phyloP scores from a whole-genome alignment of 2,797 vertebrate genomes.

The Diplodus puntazzo region DNA sequence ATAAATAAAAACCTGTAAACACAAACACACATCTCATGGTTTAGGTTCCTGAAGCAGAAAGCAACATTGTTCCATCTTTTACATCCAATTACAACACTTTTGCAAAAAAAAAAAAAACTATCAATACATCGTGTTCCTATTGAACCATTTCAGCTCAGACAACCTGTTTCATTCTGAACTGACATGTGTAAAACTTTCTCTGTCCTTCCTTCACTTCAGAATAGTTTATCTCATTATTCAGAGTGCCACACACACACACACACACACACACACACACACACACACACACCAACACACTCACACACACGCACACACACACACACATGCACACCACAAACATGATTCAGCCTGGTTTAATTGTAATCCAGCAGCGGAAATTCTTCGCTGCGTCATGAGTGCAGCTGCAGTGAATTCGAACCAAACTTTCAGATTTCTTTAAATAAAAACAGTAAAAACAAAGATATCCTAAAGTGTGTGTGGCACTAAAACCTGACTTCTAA shows the following conservation, averaged over 20 bases:
- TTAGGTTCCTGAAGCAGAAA: conserved; percentile 16
- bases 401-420: conserved; percentile 18
- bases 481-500: conserved; percentile 24
- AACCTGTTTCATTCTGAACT: background rate
- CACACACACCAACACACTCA: background rate
- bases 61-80: conserved; percentile 11
- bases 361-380: conserved; percentile 26
- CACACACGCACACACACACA: background rate
- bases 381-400: conserved; percentile 8
- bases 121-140: background rate
- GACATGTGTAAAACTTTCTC: background rate
- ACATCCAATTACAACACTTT: conserved; percentile 3
- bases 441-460: conserved; percentile 18
- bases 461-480: background rate
- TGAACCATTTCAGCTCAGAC: conserved; percentile 4
- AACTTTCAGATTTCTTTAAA: conserved; percentile 7
- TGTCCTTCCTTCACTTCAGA: conserved; percentile 6
- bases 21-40: conserved; percentile 16
- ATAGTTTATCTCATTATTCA: conserved; percentile 13
- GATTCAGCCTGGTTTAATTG: conserved; percentile 2
- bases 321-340: background rate
- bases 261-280: background rate
- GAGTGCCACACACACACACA: background rate
- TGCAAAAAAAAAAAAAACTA: background rate
- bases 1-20: conserved; percentile 24